Evolutionary conservation across 2,797 vertebrate species (phyloP), one percentile per base, ranked within the genome.

Genomic region (Luscinia luscinia): DNA sequence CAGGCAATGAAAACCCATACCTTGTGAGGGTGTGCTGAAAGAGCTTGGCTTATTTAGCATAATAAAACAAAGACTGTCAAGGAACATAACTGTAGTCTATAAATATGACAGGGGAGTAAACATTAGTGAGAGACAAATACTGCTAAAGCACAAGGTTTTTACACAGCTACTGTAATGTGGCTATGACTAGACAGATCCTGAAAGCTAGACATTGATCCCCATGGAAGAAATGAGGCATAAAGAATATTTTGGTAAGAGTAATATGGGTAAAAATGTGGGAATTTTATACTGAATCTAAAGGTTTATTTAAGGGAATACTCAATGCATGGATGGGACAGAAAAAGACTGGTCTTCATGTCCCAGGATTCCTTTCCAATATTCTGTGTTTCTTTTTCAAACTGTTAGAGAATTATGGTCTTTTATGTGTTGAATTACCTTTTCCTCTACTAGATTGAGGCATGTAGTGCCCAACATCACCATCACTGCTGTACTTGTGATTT

Each of bases 61-160:
- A 76, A 79, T 85, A 86, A 92, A 92, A 80, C 43, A 80, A 92
- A 86, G 38, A 32, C 22, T 81, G 52, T 64, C 49, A 59, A 55
- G n/a, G 32, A 86, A 26, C 38, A 64, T 48, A 90, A 80, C 20
- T 92, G 52, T 63, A 38, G 67, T 70, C 52, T 70, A 38, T 67
- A 92, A 80, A 80, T 90, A 63, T 41, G 38, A 26, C 58, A 80
- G 10, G 27, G 12, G 36, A 94, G n/a, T 73, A 80, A 87, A 85
- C 26, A 22, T 22, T 15, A 69, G 15, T 52, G 45, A 94, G 38
- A 91, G 52, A 74, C 26, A 70, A 80, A 15, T 22, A 20, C 19
- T 76, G 51, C 26, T 80, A 67, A 88, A 92, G 49, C 36, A 73
- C n/a, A 80, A 36, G 38, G 32, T 30, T 68, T 87, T 80, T 69